These are phyloP conservation scores for Pyrrhosoma nymphula DNA, from an alignment of 2,888 invertebrate species.

Conservation along the genomic window DNA sequence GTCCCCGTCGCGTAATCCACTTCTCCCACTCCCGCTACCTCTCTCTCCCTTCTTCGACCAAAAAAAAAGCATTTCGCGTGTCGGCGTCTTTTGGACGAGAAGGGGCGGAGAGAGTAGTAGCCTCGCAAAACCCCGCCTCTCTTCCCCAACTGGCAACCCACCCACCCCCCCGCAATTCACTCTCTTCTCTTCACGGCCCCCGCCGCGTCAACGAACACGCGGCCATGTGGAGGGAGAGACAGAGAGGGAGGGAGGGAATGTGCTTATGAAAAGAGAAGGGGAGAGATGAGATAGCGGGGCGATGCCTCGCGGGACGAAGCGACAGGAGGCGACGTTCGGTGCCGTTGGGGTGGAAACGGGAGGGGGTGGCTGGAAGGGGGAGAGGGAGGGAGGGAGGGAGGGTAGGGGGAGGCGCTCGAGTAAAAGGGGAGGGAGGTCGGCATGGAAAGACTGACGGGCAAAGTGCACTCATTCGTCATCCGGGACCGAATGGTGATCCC, in stretches of 20 bases:
- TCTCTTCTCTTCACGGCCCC: background rate
- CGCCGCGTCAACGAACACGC: slow-evolving; percentile 6
- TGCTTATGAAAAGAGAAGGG: background rate
- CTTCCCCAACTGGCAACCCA: background rate
- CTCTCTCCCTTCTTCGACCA: no score
- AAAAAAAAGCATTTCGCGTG: background rate
- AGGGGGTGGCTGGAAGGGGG: background rate
- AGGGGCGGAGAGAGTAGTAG: background rate
- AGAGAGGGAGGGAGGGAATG: background rate
- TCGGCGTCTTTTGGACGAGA: slow-evolving; percentile 1
- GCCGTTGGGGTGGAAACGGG: no score
- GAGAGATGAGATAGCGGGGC: background rate
- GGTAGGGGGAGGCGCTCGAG: background rate
- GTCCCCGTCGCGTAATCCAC: background rate
- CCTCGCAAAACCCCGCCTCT: background rate
- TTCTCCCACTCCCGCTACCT: background rate
- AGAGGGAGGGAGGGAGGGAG: background rate
- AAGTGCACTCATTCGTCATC: background rate
- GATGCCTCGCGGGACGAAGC: background rate
- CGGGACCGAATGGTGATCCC: background rate
- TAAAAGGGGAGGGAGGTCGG: background rate
- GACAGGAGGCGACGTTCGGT: no score
- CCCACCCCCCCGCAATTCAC: background rate
- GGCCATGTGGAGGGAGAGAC: background rate
- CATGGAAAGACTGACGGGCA: background rate